These are phyloP conservation scores for Elephantulus edwardii DNA, from an alignment of 2,113 vertebrate genomes.

Conservation along the genomic window DNA sequence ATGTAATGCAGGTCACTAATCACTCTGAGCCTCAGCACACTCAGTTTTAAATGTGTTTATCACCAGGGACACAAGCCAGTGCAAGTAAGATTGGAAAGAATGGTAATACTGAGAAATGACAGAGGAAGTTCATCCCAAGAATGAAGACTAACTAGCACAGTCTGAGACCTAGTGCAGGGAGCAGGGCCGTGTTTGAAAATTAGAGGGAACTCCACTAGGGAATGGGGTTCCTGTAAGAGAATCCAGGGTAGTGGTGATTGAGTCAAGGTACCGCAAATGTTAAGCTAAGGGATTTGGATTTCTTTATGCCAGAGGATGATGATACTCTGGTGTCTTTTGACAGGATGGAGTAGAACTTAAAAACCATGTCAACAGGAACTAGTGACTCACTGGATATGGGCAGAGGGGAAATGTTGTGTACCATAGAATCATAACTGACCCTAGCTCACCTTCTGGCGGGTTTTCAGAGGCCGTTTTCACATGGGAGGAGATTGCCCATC, in stretches of 20 bases:
- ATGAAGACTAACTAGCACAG: not conserved
- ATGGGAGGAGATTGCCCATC: too few species aligned
- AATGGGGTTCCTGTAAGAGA: not conserved
- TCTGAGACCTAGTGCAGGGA: not conserved
- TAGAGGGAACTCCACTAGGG: not conserved
- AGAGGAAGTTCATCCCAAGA: not conserved
- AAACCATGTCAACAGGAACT: not conserved
- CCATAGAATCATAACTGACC: not conserved
- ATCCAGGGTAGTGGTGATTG: not conserved
- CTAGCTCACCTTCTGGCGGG: too few species aligned
- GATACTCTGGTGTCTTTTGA: not conserved
- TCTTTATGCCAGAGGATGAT: too few species aligned
- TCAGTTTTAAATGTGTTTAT: not conserved
- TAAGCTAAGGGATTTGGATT: not conserved
- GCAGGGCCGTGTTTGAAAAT: not conserved
- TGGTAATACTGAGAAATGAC: not conserved
- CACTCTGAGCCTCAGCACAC: not conserved
- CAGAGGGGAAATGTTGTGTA: not conserved
- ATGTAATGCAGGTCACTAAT: not conserved
- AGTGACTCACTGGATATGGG: not conserved
- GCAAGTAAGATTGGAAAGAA: not conserved
- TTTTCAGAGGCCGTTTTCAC: too few species aligned
- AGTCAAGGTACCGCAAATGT: not conserved
- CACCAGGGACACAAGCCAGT: not conserved
- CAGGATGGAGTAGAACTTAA: slow-evolving; percentile 18